Evolutionary conservation across 2,888 invertebrate genomes (phyloP).

Genomic region (Antheraea assamensis): DNA sequence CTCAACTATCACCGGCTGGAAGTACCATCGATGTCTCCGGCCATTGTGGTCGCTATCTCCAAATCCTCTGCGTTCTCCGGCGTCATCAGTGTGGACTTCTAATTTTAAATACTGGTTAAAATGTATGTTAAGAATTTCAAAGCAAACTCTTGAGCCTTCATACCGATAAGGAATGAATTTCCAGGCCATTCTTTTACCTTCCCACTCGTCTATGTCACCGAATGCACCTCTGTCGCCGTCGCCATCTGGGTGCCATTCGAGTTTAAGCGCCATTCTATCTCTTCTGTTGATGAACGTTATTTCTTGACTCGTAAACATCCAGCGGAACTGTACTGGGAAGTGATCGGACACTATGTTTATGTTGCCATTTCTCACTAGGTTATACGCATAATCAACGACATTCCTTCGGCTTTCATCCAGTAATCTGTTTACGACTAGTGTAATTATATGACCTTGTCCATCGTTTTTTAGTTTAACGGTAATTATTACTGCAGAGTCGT

Average conservation of each 20-base stretch:
- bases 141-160: neutral
- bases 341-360: too few relatives aligned
- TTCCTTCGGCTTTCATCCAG: neutral
- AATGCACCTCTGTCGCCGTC: conserved; percentile 15
- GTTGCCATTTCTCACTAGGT: too few relatives aligned
- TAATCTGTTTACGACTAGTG: neutral
- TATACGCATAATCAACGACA: neutral
- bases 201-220: conserved; percentile 15
- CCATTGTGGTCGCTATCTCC: neutral
- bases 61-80: conserved; percentile 13
- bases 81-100: neutral
- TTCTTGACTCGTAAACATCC: neutral
- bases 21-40: conserved; percentile 13
- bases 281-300: conserved; percentile 10
- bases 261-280: conserved; percentile 17
- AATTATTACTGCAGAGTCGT: neutral
- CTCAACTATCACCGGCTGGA: conserved; percentile 1
- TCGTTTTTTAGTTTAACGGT: conserved; percentile 10
- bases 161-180: conserved; percentile 10
- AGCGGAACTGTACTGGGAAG: neutral
- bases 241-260: neutral
- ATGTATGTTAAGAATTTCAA: conserved; percentile 13
- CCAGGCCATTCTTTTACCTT: conserved; percentile 13
- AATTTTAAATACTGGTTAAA: conserved; percentile 19
- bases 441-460: neutral